A percentile compares a stretch with the other conserved stretches of the same genome.
phyloP scores from a whole-genome alignment of 2,113 vertebrate genomes.

The Dipodomys ordii region DNA sequence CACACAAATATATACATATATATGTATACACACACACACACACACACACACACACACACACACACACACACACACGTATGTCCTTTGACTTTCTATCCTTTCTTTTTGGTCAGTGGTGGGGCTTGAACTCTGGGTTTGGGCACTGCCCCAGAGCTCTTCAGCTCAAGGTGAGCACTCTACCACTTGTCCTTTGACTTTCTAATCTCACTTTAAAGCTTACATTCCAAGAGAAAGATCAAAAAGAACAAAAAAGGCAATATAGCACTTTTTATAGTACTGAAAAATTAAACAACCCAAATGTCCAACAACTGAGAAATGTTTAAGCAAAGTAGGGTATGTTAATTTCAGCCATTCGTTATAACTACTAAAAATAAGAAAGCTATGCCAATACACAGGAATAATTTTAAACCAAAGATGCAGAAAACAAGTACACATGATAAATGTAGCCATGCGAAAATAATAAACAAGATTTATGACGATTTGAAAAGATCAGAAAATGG shows the following conservation, averaged over 20 bases:
- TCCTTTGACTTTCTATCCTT: too few relatives aligned
- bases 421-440: not conserved
- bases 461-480: constrained; percentile 36
- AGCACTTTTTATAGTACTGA: constrained; percentile 50
- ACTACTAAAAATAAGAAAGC: constrained; percentile 67
- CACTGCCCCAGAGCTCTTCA: too few relatives aligned
- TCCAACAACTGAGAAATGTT: constrained; percentile 34
- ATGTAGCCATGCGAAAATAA: not conserved
- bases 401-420: constrained; percentile 58
- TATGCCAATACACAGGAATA: constrained; percentile 47
- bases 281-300: constrained; percentile 64
- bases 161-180: too few relatives aligned
- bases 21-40: too few relatives aligned
- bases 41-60: too few relatives aligned
- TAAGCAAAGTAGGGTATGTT: constrained; percentile 43
- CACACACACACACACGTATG: too few relatives aligned
- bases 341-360: constrained; percentile 44
- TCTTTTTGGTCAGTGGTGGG: too few relatives aligned
- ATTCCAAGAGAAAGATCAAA: constrained; percentile 56
- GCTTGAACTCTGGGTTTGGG: too few relatives aligned
- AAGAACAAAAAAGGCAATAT: constrained; percentile 17
- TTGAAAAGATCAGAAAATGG: constrained; percentile 38
- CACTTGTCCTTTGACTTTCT: constrained; percentile 54
- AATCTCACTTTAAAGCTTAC: constrained; percentile 65
- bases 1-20: too few relatives aligned